These are phyloP conservation scores for Pocillopora verrucosa DNA, from an alignment of 64 coral and sea anemone species.

Conservation along the genomic window DNA sequence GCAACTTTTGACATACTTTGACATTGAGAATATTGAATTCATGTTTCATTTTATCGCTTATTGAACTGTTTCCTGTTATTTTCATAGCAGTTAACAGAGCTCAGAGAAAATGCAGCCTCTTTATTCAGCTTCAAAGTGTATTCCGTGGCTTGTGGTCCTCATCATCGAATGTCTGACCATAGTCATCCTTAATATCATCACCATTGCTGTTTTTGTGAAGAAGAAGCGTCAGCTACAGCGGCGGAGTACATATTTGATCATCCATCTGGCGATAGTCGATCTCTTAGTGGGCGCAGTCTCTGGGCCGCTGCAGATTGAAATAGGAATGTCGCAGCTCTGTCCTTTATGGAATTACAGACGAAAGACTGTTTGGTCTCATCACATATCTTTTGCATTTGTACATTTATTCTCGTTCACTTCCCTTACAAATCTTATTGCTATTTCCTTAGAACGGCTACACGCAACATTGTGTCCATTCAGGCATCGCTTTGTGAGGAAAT, in stretches of 20 bases:
- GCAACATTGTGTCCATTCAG: not conserved
- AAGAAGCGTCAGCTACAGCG: not conserved
- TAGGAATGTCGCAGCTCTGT: not conserved
- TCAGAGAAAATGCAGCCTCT: no score
- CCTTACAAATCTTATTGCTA: not conserved
- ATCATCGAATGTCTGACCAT: not conserved
- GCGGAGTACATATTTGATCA: not conserved
- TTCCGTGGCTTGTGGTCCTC: not conserved
- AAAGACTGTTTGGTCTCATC: not conserved
- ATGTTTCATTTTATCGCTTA: no score
- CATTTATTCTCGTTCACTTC: constrained; percentile 22
- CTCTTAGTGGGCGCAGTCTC: not conserved
- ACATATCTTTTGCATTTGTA: not conserved
- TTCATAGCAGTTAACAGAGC: no score
- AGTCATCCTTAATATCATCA: not conserved
- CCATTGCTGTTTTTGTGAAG: not conserved
- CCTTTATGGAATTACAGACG: not conserved
- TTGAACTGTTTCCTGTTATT: no score
- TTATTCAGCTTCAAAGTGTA: not conserved
- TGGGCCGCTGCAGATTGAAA: not conserved
- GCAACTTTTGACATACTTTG: no score
- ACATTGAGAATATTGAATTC: no score
- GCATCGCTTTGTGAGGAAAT: not conserved
- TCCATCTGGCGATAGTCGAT: constrained; percentile 9
- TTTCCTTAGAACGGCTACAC: constrained; percentile 16